Conservation (phyloP, 2,888 invertebrate genomes). For the Leptarthrus brevirostris region DNA sequence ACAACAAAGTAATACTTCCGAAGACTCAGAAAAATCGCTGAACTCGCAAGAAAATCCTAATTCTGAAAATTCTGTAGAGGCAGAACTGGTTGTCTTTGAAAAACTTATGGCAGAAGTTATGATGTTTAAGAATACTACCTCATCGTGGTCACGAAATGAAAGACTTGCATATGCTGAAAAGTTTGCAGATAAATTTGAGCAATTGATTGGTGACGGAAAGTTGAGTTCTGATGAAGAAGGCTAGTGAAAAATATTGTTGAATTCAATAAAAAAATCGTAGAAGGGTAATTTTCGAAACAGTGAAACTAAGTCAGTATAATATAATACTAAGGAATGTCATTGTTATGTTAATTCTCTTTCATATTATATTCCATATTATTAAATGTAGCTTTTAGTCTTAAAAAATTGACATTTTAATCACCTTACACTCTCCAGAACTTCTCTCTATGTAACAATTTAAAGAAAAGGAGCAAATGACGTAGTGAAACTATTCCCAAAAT, state of each 20-base stretch:
- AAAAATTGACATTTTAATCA: too few relatives aligned
- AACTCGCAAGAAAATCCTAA: not conserved
- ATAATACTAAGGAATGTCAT: too few relatives aligned
- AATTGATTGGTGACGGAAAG: constrained; percentile 55
- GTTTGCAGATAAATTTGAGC: constrained; percentile 57
- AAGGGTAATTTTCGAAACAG: too few relatives aligned
- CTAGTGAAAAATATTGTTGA: not conserved
- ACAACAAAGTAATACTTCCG: not conserved
- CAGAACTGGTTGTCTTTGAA: constrained; percentile 57
- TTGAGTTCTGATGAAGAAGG: constrained; percentile 43
- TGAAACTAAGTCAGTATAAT: too few relatives aligned
- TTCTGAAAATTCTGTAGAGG: constrained; percentile 55
- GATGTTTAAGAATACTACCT: constrained; percentile 56
- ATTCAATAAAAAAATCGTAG: not conserved
- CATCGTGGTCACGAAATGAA: constrained; percentile 58
- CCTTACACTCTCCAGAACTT: too few relatives aligned
- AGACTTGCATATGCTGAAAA: constrained; percentile 57
- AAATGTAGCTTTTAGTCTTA: too few relatives aligned
- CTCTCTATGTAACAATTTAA: too few relatives aligned
- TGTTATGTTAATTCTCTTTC: too few relatives aligned
- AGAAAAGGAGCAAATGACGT: too few relatives aligned
- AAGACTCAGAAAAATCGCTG: not conserved
- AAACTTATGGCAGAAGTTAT: constrained; percentile 57
- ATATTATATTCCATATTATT: too few relatives aligned
- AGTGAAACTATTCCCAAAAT: too few relatives aligned